These are phyloP conservation scores for Furcifer pardalis DNA, from an alignment of 2,797 vertebrate genomes.

Conservation along the genomic window DNA sequence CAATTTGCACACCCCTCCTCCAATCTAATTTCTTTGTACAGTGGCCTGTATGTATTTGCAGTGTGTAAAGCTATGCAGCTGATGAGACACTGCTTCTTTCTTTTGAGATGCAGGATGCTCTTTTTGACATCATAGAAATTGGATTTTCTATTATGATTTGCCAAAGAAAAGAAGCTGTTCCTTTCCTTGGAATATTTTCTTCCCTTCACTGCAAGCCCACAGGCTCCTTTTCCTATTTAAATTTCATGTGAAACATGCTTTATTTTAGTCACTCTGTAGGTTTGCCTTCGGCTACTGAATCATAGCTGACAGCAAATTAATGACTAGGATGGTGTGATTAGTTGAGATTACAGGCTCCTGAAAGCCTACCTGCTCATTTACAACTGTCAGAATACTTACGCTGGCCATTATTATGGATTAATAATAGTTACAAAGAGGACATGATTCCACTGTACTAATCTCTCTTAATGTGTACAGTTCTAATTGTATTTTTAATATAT, in stretches of 20 bases:
- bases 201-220: conserved; percentile 40
- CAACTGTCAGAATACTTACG: conserved; percentile 72
- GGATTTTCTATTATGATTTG: not conserved
- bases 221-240: conserved; percentile 58
- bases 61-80: not conserved
- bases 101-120: not conserved
- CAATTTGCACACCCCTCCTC: not conserved
- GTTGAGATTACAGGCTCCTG: conserved; percentile 75
- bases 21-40: not conserved
- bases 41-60: not conserved
- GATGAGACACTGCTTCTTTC: not conserved
- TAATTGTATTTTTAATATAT: conserved; percentile 41
- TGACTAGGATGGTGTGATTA: conserved; percentile 79
- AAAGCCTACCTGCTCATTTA: conserved; percentile 73
- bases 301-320: conserved; percentile 83
- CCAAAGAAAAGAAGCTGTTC: conserved; percentile 1
- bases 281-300: conserved; percentile 71
- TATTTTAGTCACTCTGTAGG: conserved; percentile 75
- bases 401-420: conserved; percentile 76
- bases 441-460: conserved; percentile 30
- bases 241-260: conserved; percentile 72
- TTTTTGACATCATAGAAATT: not conserved
- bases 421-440: conserved; percentile 45
- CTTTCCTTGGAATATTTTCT: conserved; percentile 29
- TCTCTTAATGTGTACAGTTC: conserved; percentile 62